Evolutionary conservation across 2,113 vertebrate genomes (phyloP).

Genomic region (Lamprotornis superbus): DNA sequence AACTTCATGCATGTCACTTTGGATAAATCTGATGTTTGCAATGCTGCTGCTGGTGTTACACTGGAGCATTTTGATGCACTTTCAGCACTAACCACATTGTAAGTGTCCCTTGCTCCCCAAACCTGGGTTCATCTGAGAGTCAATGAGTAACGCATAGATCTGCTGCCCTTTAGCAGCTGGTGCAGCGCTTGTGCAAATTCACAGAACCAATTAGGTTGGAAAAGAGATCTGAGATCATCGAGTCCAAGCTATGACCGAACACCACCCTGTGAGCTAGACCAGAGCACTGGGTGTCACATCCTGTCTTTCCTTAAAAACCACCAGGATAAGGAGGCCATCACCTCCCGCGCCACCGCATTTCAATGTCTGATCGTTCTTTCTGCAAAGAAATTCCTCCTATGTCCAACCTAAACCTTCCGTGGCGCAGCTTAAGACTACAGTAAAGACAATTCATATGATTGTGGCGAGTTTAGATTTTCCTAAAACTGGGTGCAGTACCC

Average conservation of each 20-base stretch:
- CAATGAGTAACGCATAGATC: accelerated
- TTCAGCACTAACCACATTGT: not conserved
- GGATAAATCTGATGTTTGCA: not conserved
- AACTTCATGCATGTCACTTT: not conserved
- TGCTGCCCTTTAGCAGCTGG: accelerated
- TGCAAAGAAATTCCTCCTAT: not conserved
- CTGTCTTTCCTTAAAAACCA: not conserved
- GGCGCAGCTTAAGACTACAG: not conserved
- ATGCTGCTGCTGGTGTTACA: not conserved
- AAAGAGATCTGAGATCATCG: not conserved
- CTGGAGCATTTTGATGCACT: not conserved
- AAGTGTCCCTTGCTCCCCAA: not conserved
- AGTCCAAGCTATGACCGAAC: not conserved
- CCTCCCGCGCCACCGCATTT: not conserved
- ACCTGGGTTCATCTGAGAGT: accelerated
- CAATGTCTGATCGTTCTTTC: not conserved
- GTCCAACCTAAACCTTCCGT: not conserved
- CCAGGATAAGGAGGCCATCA: not conserved
- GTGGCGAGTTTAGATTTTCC: not conserved
- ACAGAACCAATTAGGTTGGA: not conserved
- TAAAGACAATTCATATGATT: not conserved
- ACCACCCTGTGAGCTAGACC: not conserved
- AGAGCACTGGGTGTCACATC: not conserved
- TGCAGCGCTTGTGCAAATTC: not conserved
- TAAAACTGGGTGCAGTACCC: accelerated